phyloP scores from a whole-genome alignment of 1,140 invertebrate species.

The Lethrus apterus region DNA sequence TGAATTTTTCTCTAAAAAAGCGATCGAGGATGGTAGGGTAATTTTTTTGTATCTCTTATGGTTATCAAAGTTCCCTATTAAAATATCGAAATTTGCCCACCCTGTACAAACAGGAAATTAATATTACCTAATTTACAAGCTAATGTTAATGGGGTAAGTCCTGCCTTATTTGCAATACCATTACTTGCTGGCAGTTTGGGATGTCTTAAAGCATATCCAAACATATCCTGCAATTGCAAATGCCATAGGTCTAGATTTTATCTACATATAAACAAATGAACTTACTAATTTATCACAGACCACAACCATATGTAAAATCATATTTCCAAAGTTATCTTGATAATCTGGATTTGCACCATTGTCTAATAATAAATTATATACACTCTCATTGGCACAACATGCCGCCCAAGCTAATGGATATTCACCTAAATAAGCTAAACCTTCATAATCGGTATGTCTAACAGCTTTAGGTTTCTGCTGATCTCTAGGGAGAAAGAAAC shows the following conservation, averaged over 20 bases:
- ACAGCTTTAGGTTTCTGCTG: conserved; percentile 70
- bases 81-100: no score
- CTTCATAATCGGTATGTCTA: conserved; percentile 88
- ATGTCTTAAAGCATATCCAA: conserved; percentile 92
- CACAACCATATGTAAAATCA: conserved; percentile 97
- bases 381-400: conserved; percentile 91
- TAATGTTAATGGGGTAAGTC: conserved; percentile 89
- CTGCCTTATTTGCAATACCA: conserved; percentile 78
- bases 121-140: conserved; percentile 73
- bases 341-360: conserved; percentile 86
- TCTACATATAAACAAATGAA: neutral
- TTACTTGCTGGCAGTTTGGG: conserved; percentile 87
- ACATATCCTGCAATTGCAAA: conserved; percentile 94
- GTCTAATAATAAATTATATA: conserved; percentile 93
- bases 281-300: conserved; percentile 88
- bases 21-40: no score
- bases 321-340: conserved; percentile 90
- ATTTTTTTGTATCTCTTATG: no score
- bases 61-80: no score
- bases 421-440: conserved; percentile 90
- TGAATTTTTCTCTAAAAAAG: no score
- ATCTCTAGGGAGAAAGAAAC: conserved; percentile 86
- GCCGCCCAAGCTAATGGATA: conserved; percentile 95
- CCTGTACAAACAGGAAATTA: no score
- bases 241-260: no score